Conservation (phyloP, 2,888 invertebrate species). For the Tenodera sinensis region DNA sequence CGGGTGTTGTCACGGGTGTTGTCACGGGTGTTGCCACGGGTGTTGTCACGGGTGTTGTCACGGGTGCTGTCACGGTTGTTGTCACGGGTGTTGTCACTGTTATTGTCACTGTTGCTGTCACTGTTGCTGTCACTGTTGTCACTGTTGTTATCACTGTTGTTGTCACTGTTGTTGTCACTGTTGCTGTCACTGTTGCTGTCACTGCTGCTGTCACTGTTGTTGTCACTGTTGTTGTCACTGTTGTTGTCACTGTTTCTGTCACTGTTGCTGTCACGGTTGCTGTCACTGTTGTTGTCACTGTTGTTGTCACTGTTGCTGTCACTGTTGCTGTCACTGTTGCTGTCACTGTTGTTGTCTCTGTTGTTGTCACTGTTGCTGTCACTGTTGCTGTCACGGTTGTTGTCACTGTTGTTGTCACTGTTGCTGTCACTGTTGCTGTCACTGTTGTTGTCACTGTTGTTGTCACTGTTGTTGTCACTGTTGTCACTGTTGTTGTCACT, state of each 20-base stretch:
- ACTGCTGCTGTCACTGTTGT: background rate
- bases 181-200: background rate
- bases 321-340: background rate
- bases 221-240: background rate
- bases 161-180: background rate
- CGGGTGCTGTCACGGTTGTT: too few relatives aligned
- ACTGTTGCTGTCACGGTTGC: conserved; percentile 8
- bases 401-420: too few relatives aligned
- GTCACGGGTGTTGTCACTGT: too few relatives aligned
- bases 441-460: background rate
- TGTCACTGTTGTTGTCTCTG: background rate
- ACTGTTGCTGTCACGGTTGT: too few relatives aligned
- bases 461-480: background rate
- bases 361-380: background rate
- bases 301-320: conserved; percentile 1
- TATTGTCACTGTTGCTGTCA: conserved; percentile 6
- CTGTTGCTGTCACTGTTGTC: conserved; percentile 1
- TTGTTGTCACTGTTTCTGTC: background rate
- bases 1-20: too few relatives aligned
- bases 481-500: conserved; percentile 6
- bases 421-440: background rate
- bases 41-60: too few relatives aligned
- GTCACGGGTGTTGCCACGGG: too few relatives aligned
- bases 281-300: conserved; percentile 8
- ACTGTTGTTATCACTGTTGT: background rate